Conservation (phyloP, 2,113 vertebrate species). For the Microcebus jonahi region DNA sequence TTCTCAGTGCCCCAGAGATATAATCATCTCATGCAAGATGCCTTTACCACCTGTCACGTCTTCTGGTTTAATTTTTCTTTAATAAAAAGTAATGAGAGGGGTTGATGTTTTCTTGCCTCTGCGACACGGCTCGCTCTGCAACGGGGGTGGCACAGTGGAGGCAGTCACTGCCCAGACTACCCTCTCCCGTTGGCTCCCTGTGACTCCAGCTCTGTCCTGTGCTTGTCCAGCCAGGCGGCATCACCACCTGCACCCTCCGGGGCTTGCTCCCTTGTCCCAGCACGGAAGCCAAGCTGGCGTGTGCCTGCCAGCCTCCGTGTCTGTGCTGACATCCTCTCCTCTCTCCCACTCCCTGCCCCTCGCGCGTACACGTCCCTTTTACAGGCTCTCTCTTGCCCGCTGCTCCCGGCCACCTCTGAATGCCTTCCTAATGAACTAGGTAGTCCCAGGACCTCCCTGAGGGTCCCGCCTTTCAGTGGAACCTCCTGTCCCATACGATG, state of each 20-base stretch:
- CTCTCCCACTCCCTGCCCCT: neutral
- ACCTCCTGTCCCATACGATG: no score
- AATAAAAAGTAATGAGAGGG: slow-evolving; percentile 63
- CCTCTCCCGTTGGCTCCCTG: neutral
- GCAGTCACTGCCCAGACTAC: neutral
- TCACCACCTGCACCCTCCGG: neutral
- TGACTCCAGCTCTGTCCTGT: neutral
- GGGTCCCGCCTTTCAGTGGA: neutral
- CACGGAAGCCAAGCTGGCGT: neutral
- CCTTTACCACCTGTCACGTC: slow-evolving; percentile 83
- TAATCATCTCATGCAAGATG: slow-evolving; percentile 81
- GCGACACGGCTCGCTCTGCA: neutral
- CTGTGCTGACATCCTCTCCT: neutral
- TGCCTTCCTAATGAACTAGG: neutral
- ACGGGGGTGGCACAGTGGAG: neutral
- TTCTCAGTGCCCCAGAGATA: slow-evolving; percentile 75
- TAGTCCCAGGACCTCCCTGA: neutral
- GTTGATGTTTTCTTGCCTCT: slow-evolving; percentile 63
- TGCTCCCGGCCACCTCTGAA: neutral
- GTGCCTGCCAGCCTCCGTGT: neutral
- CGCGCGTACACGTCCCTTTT: neutral
- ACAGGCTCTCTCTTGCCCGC: neutral
- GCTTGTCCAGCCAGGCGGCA: neutral
- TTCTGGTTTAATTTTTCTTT: slow-evolving; percentile 75
- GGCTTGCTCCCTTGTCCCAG: neutral